Conservation (phyloP, 2,113 vertebrate genomes). For the Syngnathus scovelli region DNA sequence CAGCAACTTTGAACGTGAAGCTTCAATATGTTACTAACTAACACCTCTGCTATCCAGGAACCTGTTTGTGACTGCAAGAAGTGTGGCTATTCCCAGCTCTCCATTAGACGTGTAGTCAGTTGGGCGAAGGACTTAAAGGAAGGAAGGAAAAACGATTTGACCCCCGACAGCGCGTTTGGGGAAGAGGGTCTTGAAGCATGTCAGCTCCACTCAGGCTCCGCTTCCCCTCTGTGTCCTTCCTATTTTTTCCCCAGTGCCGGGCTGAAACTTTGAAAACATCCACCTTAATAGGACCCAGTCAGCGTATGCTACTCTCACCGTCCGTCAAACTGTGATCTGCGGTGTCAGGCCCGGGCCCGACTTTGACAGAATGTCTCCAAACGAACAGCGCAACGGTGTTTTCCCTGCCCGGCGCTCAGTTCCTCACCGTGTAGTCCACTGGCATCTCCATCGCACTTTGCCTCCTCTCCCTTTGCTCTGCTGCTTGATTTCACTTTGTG, state of each 20-base stretch:
- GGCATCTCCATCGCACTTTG: slow-evolving; percentile 60
- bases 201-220: slow-evolving; percentile 71
- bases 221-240: slow-evolving; percentile 74
- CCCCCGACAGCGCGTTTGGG: slow-evolving; percentile 62
- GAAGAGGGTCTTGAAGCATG: slow-evolving; percentile 71
- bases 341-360: slow-evolving; percentile 62
- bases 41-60: not conserved
- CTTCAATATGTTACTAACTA: not conserved
- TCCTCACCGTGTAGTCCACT: slow-evolving; percentile 52
- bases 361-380: slow-evolving; percentile 72
- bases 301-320: slow-evolving; percentile 63
- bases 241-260: slow-evolving; percentile 75
- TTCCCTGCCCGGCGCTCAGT: slow-evolving; percentile 55
- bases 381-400: slow-evolving; percentile 65
- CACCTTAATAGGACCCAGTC: slow-evolving; percentile 73
- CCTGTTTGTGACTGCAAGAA: not conserved
- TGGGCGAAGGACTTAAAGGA: slow-evolving; percentile 23
- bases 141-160: slow-evolving; percentile 60
- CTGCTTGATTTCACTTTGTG: slow-evolving; percentile 65
- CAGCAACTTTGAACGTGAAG: not conserved
- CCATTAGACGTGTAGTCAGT: slow-evolving; percentile 57
- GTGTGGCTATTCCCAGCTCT: slow-evolving; percentile 34
- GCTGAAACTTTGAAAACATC: slow-evolving; percentile 73
- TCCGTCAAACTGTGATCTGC: slow-evolving; percentile 73
- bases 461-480: slow-evolving; percentile 50